These are phyloP conservation scores for Timema cristinae DNA, from an alignment of 2,888 invertebrate species.

Conservation along the genomic window DNA sequence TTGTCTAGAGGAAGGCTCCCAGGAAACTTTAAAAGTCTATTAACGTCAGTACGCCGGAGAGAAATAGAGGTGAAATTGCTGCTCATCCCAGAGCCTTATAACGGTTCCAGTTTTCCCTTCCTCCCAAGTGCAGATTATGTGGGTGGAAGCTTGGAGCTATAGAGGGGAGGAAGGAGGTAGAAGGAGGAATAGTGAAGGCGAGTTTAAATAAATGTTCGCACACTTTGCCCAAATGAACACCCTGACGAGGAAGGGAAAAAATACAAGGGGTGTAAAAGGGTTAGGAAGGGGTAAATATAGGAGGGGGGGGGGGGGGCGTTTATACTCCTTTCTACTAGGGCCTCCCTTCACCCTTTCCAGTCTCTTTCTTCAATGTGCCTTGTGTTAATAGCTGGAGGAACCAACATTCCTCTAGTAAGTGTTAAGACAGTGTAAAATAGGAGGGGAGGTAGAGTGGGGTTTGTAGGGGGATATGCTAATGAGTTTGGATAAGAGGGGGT, in stretches of 20 bases:
- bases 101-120: neutral
- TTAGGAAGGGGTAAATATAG: neutral
- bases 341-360: no score
- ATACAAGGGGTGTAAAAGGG: neutral
- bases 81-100: constrained; percentile 19
- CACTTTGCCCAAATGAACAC: constrained; percentile 25
- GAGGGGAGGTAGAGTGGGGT: no score
- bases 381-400: constrained; percentile 12
- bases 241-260: constrained; percentile 14
- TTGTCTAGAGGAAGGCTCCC: no score
- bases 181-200: constrained; percentile 12
- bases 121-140: neutral
- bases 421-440: neutral
- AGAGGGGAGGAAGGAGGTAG: no score
- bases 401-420: neutral
- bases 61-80: constrained; percentile 22
- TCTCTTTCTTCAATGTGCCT: neutral
- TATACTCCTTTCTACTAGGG: no score
- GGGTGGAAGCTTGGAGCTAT: neutral
- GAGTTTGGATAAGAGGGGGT: no score
- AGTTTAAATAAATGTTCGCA: constrained; percentile 23
- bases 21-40: constrained; percentile 25
- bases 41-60: constrained; percentile 21
- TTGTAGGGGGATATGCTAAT: no score
- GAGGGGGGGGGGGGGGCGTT: no score